phyloP scores from a whole-genome alignment of 2,113 vertebrate species.

The Vanacampus margaritifer region DNA sequence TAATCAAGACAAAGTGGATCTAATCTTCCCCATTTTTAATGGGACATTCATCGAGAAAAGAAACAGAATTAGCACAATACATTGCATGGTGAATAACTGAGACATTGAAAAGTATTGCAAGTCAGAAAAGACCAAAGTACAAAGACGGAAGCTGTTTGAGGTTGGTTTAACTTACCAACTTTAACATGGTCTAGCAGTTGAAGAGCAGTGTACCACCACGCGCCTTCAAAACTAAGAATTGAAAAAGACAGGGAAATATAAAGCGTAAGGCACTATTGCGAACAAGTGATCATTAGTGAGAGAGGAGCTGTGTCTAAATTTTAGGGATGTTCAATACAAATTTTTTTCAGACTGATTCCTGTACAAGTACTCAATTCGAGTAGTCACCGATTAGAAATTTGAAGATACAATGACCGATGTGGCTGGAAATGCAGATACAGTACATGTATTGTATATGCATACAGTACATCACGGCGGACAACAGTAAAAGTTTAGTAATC shows the following conservation, averaged over 20 bases:
- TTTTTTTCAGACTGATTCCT: no score
- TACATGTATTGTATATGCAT: no score
- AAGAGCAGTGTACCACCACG: background rate
- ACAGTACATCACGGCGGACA: no score
- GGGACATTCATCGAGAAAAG: conserved; percentile 23
- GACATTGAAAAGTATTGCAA: background rate
- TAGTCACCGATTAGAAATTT: no score
- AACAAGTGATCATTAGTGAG: background rate
- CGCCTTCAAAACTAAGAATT: background rate
- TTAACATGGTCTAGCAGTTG: background rate
- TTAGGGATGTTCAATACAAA: no score
- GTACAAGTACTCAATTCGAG: no score
- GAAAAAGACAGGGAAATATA: background rate
- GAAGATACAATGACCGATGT: no score
- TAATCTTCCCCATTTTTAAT: conserved; percentile 49
- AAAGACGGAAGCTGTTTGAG: background rate
- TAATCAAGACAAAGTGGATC: conserved; percentile 45
- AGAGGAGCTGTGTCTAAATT: background rate
- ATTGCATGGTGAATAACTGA: background rate
- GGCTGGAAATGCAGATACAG: no score
- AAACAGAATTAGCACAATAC: conserved; percentile 19
- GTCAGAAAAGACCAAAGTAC: background rate
- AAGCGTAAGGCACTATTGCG: background rate
- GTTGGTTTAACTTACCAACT: background rate
- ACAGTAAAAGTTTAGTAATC: no score